Base-by-base conservation (phyloP, 1,140 invertebrate species). In the Probaryconus sp. region DNA sequence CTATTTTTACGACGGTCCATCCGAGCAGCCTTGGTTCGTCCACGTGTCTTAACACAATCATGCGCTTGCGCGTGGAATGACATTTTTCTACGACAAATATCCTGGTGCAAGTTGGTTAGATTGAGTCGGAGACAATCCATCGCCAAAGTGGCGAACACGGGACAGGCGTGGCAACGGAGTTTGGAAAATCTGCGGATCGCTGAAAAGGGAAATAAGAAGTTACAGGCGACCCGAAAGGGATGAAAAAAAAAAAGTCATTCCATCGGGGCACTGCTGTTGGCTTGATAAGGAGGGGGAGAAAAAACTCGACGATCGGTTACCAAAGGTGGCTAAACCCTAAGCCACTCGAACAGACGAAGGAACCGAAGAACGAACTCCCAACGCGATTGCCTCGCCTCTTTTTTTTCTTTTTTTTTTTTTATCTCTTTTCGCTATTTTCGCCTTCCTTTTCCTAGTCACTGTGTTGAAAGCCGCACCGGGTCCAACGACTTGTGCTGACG, bases 141-240 rank as follows among this genome's bases (percentile, higher is more conserved):
- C 81, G 76, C 37, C 60, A 50, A 68, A 60, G 71, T 63, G 79
- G 77, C 64, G 80, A 83, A 85, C 83, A 85, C 71, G 74, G 67
- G 78, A 85, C 83, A 83, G 83, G 83, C 83, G 83, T 85, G 83
- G 83, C 77, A 50, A 56, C 24, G 65, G 72, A 45, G 71, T 43
- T 45, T 56, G 31, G 71, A 78, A 80, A 82, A 81, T 80, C 80
- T 77, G 65, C 74, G 74, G 79, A 71, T 76, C 70, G 69, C 47
- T 70, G 77, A 78, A 75, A 73, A 63, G 70, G 45, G 61, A 77
- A 76, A 65, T 63, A 73, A 76, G 70, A 74, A 70, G 70, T 60
- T 64, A 65, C 38, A 68, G 38, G 5, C 24, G 48, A 45, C 50
- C 5, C 10, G 7, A 47, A 24, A 47, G 28, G 50, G 64, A 53